phyloP scores from a whole-genome alignment of 2,113 vertebrate species.

The Notiomystis cincta region DNA sequence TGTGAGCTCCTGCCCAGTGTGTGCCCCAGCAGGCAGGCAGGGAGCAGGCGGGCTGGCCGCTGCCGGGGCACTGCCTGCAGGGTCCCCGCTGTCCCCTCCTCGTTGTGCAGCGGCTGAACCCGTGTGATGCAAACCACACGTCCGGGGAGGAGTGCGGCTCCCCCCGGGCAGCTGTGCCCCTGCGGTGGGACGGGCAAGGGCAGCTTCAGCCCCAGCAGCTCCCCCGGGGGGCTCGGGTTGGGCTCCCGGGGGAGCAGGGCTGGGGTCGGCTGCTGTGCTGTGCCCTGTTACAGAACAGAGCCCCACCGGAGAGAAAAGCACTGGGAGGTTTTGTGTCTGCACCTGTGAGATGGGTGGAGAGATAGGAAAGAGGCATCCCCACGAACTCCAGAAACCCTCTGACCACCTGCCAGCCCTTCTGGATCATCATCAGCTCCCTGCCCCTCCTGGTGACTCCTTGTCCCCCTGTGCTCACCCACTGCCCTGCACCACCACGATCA shows the following conservation, averaged over 20 bases:
- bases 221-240: neutral
- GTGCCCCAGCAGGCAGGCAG: neutral
- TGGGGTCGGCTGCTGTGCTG: neutral
- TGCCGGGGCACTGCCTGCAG: neutral
- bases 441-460: no score
- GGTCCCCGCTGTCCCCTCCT: neutral
- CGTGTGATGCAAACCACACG: neutral
- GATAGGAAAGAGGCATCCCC: neutral
- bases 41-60: neutral
- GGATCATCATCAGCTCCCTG: rapidly evolving
- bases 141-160: neutral
- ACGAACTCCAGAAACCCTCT: neutral
- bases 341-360: rapidly evolving
- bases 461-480: neutral
- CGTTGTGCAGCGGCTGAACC: rapidly evolving
- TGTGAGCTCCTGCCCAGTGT: no score
- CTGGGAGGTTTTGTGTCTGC: rapidly evolving
- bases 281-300: neutral
- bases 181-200: neutral
- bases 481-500: no score
- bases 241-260: neutral
- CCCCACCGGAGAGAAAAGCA: neutral
- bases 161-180: rapidly evolving
- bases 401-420: neutral
- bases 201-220: rapidly evolving